These are phyloP conservation scores for Malaclemys terrapin DNA, from an alignment of 2,113 vertebrate genomes.

Conservation along the genomic window DNA sequence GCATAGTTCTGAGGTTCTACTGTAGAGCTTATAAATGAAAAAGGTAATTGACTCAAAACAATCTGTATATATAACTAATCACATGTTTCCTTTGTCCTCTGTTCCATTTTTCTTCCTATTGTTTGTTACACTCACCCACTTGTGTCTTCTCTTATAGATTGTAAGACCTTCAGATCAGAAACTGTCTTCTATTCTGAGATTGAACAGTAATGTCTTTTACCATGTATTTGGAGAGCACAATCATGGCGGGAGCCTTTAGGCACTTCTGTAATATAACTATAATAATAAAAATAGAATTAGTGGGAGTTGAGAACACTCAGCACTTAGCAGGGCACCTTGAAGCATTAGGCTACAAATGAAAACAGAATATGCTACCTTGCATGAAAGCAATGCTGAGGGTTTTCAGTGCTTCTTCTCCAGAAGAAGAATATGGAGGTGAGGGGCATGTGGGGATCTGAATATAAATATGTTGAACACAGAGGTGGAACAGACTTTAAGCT, in stretches of 20 bases:
- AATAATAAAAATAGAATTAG: not conserved
- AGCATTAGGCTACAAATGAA: not conserved
- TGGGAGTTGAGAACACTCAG: not conserved
- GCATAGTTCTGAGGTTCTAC: no score
- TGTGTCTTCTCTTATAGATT: not conserved
- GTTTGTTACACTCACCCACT: not conserved
- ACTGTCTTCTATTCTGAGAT: not conserved
- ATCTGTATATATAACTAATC: not conserved
- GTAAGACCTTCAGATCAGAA: not conserved
- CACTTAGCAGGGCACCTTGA: not conserved
- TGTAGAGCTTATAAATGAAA: not conserved
- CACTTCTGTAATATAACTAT: not conserved
- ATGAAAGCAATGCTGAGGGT: not conserved
- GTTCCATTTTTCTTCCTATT: not conserved
- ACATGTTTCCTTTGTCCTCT: not conserved
- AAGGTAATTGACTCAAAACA: not conserved
- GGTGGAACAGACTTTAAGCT: not conserved
- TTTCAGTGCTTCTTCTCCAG: not conserved
- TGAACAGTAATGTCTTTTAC: not conserved
- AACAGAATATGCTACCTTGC: fast-evolving
- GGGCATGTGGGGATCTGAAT: not conserved
- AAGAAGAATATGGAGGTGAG: not conserved
- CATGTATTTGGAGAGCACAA: not conserved
- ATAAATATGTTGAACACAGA: not conserved
- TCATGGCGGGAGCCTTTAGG: fast-evolving